Percentiles rank a stretch among this genome's conserved stretches.
Evolutionary conservation across 2,113 vertebrate genomes (phyloP).

Genomic region (Barnardius zonarius): DNA sequence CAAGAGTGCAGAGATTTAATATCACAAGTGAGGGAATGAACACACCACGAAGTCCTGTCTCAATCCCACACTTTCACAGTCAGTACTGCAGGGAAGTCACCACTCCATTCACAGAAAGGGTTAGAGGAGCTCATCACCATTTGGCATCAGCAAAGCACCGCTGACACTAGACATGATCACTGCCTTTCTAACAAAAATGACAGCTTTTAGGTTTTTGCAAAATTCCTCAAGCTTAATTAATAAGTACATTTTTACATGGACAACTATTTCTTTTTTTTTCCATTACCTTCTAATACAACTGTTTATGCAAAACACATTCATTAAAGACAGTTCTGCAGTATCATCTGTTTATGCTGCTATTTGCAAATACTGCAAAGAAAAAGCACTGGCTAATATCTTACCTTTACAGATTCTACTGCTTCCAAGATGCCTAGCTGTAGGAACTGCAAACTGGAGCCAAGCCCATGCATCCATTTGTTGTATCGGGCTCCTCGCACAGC

Average conservation of each 20-base stretch:
- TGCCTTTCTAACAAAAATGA: background rate
- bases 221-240: background rate
- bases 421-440: background rate
- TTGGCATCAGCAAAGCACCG: background rate
- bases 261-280: background rate
- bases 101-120: rapidly evolving
- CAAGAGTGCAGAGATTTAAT: rapidly evolving
- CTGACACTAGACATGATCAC: rapidly evolving
- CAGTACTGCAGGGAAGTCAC: rapidly evolving
- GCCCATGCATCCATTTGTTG: background rate
- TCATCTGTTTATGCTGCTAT: rapidly evolving
- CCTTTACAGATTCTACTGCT: rapidly evolving
- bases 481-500: background rate
- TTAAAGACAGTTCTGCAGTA: background rate
- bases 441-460: background rate
- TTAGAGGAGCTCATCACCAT: rapidly evolving
- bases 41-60: rapidly evolving
- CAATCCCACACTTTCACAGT: rapidly evolving
- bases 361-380: background rate
- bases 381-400: background rate
- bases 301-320: rapidly evolving
- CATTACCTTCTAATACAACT: rapidly evolving
- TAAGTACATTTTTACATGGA: background rate
- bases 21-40: rapidly evolving
- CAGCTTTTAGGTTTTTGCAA: rapidly evolving